Conservation (phyloP, 2,113 vertebrate genomes). For the Oxyura jamaicensis region DNA sequence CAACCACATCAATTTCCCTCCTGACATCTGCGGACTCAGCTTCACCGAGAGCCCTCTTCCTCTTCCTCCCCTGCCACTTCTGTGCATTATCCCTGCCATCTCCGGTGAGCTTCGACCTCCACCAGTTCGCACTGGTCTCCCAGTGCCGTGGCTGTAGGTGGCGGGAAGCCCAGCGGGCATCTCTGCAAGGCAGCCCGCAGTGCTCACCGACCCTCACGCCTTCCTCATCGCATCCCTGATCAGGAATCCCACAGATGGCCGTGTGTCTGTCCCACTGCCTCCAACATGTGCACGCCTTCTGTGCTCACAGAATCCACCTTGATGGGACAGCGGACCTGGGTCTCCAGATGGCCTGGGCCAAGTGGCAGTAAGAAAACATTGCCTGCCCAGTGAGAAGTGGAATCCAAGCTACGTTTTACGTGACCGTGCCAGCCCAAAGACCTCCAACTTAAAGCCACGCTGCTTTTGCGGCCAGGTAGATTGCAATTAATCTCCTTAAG, state of each 20-base stretch:
- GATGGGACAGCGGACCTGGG: neutral
- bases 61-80: neutral
- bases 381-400: neutral
- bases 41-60: neutral
- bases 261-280: neutral
- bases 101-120: neutral
- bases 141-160: neutral
- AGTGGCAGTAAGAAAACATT: neutral
- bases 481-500: neutral
- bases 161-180: neutral
- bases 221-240: too few relatives aligned
- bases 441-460: neutral
- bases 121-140: neutral
- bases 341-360: neutral
- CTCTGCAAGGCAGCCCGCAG: neutral
- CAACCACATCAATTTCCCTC: neutral
- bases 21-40: neutral
- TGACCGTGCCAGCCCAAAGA: neutral
- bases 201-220: neutral
- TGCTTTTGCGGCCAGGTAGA: neutral
- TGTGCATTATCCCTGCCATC: neutral
- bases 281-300: neutral
- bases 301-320: neutral
- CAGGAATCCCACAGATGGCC: neutral
- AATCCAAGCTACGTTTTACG: neutral